phyloP scores from a whole-genome alignment of 2,888 invertebrate species.

The Apoda limacodes region DNA sequence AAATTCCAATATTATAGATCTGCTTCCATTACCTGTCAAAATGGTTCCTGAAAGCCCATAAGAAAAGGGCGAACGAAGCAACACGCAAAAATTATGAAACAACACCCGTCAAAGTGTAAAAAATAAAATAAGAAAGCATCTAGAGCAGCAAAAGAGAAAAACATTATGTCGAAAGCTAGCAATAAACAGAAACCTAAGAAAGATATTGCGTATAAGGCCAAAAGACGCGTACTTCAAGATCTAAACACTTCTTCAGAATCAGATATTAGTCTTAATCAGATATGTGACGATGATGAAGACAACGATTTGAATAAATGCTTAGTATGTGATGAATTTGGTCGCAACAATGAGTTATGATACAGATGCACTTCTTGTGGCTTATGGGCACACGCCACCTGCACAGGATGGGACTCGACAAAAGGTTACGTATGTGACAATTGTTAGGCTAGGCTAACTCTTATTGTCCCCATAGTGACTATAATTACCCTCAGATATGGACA shows the following conservation, averaged over 20 bases:
- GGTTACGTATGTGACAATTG: too few relatives aligned
- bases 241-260: too few relatives aligned
- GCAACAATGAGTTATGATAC: too few relatives aligned
- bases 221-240: conserved; percentile 8
- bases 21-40: conserved; percentile 16
- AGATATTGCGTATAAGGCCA: conserved; percentile 3
- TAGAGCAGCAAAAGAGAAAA: conserved; percentile 11
- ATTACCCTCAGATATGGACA: too few relatives aligned
- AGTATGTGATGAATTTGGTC: too few relatives aligned
- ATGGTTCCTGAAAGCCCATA: conserved; percentile 11
- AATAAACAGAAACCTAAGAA: conserved; percentile 5
- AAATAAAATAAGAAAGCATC: conserved; percentile 16
- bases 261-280: too few relatives aligned
- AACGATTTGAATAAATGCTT: too few relatives aligned
- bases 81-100: conserved; percentile 17
- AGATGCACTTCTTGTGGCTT: too few relatives aligned
- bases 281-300: too few relatives aligned
- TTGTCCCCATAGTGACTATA: too few relatives aligned
- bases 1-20: conserved; percentile 12
- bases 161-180: conserved; percentile 2
- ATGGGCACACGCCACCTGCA: conserved; percentile 3
- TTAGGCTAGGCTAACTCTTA: too few relatives aligned
- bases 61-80: conserved; percentile 12
- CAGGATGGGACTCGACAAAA: conserved; percentile 10
- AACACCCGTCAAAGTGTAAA: conserved; percentile 14